phyloP scores from a whole-genome alignment of 2,888 invertebrate species.

The Melanostoma scalare region DNA sequence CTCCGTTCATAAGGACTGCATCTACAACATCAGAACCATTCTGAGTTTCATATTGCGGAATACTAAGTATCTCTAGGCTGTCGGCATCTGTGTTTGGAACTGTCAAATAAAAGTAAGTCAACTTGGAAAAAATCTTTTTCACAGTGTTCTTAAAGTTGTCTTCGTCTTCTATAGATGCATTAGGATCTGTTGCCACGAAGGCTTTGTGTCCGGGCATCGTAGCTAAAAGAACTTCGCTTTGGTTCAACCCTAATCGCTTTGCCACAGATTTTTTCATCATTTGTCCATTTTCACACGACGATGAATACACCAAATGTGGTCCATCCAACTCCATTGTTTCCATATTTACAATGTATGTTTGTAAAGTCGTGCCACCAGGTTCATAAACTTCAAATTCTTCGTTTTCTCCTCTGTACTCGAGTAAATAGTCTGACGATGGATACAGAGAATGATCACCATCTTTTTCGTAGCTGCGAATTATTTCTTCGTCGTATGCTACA shows the following conservation, averaged over 20 bases:
- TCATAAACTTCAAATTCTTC: constrained; percentile 85
- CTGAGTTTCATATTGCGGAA: constrained; percentile 82
- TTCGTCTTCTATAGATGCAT: constrained; percentile 82
- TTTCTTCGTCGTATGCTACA: constrained; percentile 87
- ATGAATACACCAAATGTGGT: constrained; percentile 85
- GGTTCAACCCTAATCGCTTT: constrained; percentile 81
- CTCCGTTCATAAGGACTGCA: constrained; percentile 79
- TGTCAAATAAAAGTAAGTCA: constrained; percentile 85
- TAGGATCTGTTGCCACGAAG: constrained; percentile 82
- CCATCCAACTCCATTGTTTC: constrained; percentile 85
- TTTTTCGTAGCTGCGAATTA: constrained; percentile 86
- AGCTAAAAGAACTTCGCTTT: constrained; percentile 77
- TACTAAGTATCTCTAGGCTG: constrained; percentile 81
- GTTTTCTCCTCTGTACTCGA: constrained; percentile 86
- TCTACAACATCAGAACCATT: constrained; percentile 79
- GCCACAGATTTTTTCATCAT: constrained; percentile 85
- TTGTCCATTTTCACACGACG: constrained; percentile 83
- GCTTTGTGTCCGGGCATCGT: constrained; percentile 80
- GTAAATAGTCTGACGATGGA: constrained; percentile 84
- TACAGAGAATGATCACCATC: constrained; percentile 80
- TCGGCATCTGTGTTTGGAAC: constrained; percentile 86
- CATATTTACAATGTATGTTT: constrained; percentile 86
- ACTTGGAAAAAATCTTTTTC: constrained; percentile 83
- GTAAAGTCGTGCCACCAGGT: constrained; percentile 84
- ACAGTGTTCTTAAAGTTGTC: constrained; percentile 78